These are phyloP conservation scores for Gracilinanus agilis DNA, from an alignment of 2,113 vertebrate genomes.

Conservation along the genomic window DNA sequence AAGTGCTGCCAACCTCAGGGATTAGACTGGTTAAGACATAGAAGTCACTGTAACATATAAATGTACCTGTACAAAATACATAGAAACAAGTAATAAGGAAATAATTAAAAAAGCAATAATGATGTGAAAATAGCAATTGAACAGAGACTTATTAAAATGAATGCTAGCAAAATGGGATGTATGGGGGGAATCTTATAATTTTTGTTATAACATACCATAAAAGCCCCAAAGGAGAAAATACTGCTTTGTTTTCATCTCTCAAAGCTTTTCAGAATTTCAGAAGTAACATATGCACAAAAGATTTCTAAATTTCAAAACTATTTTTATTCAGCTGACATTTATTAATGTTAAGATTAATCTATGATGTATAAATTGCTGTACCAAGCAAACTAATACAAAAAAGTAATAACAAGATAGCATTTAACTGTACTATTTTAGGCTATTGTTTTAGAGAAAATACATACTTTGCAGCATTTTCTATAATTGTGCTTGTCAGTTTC, in stretches of 20 bases:
- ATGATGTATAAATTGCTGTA: slow-evolving; percentile 63
- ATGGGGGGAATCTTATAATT: slow-evolving; percentile 15
- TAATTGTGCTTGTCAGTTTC: slow-evolving; percentile 76
- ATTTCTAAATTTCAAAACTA: slow-evolving; percentile 72
- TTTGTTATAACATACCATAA: slow-evolving; percentile 40
- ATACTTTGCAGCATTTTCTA: slow-evolving; percentile 72
- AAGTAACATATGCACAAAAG: slow-evolving; percentile 57
- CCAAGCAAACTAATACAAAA: slow-evolving; percentile 54
- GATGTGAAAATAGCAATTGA: background rate
- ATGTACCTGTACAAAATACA: slow-evolving; percentile 76
- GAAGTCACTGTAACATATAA: slow-evolving; percentile 67
- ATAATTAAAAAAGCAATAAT: slow-evolving; percentile 47
- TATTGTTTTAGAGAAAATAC: slow-evolving; percentile 70
- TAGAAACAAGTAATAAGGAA: slow-evolving; percentile 42
- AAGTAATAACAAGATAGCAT: slow-evolving; percentile 60
- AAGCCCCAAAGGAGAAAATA: background rate
- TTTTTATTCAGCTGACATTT: slow-evolving; percentile 65
- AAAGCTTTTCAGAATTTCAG: slow-evolving; percentile 47
- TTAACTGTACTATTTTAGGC: slow-evolving; percentile 69
- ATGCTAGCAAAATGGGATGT: background rate
- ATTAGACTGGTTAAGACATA: slow-evolving; percentile 79
- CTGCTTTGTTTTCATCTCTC: slow-evolving; percentile 39
- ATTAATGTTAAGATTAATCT: slow-evolving; percentile 72
- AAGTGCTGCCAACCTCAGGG: slow-evolving; percentile 79
- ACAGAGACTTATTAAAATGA: background rate